Percentiles rank a stretch among this genome's conserved stretches.
These are phyloP conservation scores for Batillaria attramentaria DNA, from an alignment of 1,140 invertebrate species.

Conservation along the genomic window DNA sequence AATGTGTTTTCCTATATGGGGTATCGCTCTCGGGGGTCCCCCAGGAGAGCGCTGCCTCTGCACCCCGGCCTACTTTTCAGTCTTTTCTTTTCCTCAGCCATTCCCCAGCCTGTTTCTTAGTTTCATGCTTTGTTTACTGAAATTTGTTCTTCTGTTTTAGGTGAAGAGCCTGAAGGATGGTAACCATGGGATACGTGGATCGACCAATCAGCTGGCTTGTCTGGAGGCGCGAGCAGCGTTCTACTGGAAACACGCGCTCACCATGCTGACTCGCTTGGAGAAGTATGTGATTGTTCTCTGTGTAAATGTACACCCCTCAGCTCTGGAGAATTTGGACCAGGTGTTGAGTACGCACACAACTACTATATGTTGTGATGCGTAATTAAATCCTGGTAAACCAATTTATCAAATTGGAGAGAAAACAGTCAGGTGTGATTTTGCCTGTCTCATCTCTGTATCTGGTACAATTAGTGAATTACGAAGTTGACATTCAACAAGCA, in stretches of 20 bases:
- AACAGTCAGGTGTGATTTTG: no score
- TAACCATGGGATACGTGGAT: constrained; percentile 33
- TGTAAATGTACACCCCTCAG: neutral
- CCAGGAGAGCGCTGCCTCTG: no score
- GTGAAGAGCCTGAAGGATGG: constrained; percentile 35
- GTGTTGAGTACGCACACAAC: constrained; percentile 12
- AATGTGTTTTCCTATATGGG: no score
- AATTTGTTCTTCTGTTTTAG: constrained; percentile 28
- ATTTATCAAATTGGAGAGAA: constrained; percentile 2
- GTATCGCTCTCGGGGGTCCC: no score
- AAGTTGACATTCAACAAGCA: no score
- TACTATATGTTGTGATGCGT: neutral
- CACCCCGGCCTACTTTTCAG: no score
- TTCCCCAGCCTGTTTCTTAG: neutral
- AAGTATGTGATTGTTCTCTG: constrained; percentile 61
- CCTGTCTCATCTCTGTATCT: no score
- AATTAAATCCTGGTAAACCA: constrained; percentile 15
- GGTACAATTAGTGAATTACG: no score
- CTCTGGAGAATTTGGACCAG: neutral
- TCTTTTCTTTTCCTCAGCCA: no score
- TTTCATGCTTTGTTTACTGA: neutral
- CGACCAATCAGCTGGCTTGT: constrained; percentile 27
- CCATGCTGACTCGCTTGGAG: constrained; percentile 80
- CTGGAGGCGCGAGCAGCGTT: constrained; percentile 80
- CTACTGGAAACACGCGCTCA: constrained; percentile 85